These are phyloP conservation scores for Melanargia galathea DNA, from an alignment of 2,888 invertebrate genomes.

Conservation along the genomic window DNA sequence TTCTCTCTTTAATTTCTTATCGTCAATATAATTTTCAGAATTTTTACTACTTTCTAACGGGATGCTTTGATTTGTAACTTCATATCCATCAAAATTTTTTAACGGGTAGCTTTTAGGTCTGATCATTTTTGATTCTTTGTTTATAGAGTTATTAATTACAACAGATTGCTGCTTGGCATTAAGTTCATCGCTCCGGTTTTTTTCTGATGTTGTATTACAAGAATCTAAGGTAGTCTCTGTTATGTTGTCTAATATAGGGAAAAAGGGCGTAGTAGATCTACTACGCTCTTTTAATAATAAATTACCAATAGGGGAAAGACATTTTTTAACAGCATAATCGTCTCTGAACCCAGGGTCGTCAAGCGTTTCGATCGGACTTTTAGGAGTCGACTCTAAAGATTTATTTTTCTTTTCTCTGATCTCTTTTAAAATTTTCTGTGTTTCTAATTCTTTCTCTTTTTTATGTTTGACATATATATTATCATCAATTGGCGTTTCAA, in stretches of 20 bases:
- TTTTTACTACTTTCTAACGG: conserved; percentile 44
- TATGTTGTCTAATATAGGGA: conserved; percentile 77
- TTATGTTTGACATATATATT: conserved; percentile 84
- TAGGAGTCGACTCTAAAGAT: conserved; percentile 57
- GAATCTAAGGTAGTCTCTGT: conserved; percentile 68
- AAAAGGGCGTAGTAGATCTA: conserved; percentile 75
- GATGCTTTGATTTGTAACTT: conserved; percentile 51
- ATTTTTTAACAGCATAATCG: conserved; percentile 56
- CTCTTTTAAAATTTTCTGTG: conserved; percentile 86
- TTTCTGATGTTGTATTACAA: conserved; percentile 35
- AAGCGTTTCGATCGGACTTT: conserved; percentile 53
- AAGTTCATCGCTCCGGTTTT: conserved; percentile 43
- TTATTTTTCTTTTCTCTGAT: conserved; percentile 84
- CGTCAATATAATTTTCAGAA: conserved; percentile 39
- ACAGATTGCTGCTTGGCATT: conserved; percentile 40
- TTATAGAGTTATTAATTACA: conserved; percentile 49
- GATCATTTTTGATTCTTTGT: conserved; percentile 70
- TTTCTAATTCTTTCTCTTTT: conserved; percentile 85
- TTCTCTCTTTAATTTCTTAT: conserved; percentile 59
- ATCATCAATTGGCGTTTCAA: conserved; percentile 86
- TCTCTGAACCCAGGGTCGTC: conserved; percentile 54
- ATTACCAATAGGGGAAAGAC: conserved; percentile 64
- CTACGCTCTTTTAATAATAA: conserved; percentile 68
- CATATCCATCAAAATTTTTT: conserved; percentile 62
- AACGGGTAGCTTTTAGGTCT: conserved; percentile 84